These are phyloP conservation scores for Neostethus bicornis DNA, from an alignment of 2,797 vertebrate genomes.

Conservation along the genomic window DNA sequence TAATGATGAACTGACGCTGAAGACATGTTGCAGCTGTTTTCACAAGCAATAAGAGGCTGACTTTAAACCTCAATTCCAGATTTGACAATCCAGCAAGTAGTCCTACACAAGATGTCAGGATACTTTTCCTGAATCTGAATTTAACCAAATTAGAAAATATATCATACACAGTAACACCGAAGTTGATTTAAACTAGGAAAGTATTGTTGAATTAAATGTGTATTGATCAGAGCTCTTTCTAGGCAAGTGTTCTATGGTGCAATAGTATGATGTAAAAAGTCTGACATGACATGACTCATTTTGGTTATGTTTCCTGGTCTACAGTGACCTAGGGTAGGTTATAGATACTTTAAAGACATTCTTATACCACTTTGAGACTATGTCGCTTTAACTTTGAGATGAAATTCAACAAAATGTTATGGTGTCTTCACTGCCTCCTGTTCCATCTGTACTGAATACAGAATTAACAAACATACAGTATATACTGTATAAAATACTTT, in stretches of 20 bases:
- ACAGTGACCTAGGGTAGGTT: slow-evolving; percentile 4
- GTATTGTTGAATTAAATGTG: no score
- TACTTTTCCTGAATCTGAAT: no score
- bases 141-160: no score
- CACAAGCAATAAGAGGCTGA: not conserved
- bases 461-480: slow-evolving; percentile 15
- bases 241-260: slow-evolving; percentile 13
- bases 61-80: no score
- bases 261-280: slow-evolving; percentile 14
- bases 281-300: slow-evolving; percentile 15
- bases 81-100: not conserved
- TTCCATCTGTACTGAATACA: slow-evolving; percentile 39
- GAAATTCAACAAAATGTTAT: slow-evolving; percentile 25
- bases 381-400: slow-evolving; percentile 32
- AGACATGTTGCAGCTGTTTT: not conserved
- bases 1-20: not conserved
- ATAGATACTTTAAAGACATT: slow-evolving; percentile 19
- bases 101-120: no score
- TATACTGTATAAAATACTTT: not conserved
- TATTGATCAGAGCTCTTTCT: slow-evolving; percentile 40
- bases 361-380: slow-evolving; percentile 23
- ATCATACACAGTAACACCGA: no score
- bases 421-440: slow-evolving; percentile 17
- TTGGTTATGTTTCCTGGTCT: no score
- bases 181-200: no score